phyloP scores from a whole-genome alignment of 1,140 invertebrate genomes.

The Ganaspis sp. region DNA sequence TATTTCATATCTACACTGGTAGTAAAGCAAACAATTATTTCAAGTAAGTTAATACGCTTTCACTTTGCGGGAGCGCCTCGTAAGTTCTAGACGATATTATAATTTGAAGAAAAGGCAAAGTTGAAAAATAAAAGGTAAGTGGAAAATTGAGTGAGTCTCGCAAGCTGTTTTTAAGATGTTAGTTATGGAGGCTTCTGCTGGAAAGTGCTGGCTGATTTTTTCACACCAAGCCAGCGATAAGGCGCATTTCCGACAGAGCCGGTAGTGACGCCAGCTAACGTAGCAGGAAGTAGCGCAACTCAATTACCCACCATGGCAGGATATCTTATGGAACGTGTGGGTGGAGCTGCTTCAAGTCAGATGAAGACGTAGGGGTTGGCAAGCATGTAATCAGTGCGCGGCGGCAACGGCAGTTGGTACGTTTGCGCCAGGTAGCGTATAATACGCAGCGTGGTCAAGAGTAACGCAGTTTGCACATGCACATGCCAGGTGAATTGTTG shows the following conservation, averaged over 20 bases:
- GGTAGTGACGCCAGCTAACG: conserved; percentile 38
- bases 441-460: conserved; percentile 59
- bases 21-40: too few relatives aligned
- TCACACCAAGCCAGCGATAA: conserved; percentile 48
- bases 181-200: conserved; percentile 1
- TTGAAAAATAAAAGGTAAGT: too few relatives aligned
- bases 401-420: background rate
- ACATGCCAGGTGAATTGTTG: conserved; percentile 65
- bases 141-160: too few relatives aligned
- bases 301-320: conserved; percentile 60
- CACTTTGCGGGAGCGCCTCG: too few relatives aligned
- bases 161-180: too few relatives aligned
- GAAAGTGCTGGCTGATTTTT: conserved; percentile 35
- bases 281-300: conserved; percentile 63
- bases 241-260: conserved; percentile 49
- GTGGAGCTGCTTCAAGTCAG: conserved; percentile 47
- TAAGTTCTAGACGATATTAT: too few relatives aligned
- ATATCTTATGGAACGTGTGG: conserved; percentile 57
- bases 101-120: too few relatives aligned
- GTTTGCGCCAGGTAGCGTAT: conserved; percentile 29
- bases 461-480: conserved; percentile 64
- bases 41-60: too few relatives aligned
- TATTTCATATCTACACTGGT: too few relatives aligned
- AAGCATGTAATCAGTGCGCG: conserved; percentile 59
- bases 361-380: conserved; percentile 63